Evolutionary conservation across 2,888 invertebrate genomes (phyloP).

Genomic region (Portevinia maculata): DNA sequence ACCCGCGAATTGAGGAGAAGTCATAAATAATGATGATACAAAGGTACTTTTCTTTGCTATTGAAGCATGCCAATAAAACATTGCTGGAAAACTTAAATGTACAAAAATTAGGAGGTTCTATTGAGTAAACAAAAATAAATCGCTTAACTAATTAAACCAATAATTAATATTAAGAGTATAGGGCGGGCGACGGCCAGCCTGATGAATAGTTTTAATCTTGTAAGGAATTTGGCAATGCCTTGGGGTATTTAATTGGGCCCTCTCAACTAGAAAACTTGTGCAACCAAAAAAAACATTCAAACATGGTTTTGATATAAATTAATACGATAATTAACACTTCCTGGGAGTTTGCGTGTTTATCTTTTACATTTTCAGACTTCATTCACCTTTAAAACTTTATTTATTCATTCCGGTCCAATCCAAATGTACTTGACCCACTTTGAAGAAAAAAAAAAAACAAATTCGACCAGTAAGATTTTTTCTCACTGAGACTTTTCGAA

Average conservation of each 20-base stretch:
- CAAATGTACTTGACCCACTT: conserved; percentile 41
- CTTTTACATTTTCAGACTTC: conserved; percentile 6
- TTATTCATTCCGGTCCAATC: conserved; percentile 22
- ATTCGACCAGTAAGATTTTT: not conserved
- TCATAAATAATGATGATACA: conserved; percentile 8
- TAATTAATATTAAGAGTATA: not conserved
- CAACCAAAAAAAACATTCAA: conserved; percentile 13
- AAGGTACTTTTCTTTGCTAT: not conserved
- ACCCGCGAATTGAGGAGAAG: conserved; percentile 3
- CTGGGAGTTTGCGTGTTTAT: conserved; percentile 17
- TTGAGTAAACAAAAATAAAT: not conserved
- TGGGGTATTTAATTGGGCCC: no score
- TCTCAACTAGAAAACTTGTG: conserved; percentile 2
- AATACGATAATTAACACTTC: conserved; percentile 32
- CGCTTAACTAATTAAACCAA: conserved; percentile 27
- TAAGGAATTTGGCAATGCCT: conserved; percentile 12
- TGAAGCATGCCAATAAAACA: no score
- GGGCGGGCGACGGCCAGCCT: not conserved
- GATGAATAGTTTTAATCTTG: conserved; percentile 5
- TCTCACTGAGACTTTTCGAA: not conserved
- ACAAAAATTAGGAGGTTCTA: not conserved
- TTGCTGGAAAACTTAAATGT: not conserved
- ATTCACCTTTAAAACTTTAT: not conserved
- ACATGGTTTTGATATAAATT: conserved; percentile 15
- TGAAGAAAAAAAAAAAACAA: conserved; percentile 8